Conservation (phyloP, 2,888 invertebrate genomes). For the Neoascia interrupta region DNA sequence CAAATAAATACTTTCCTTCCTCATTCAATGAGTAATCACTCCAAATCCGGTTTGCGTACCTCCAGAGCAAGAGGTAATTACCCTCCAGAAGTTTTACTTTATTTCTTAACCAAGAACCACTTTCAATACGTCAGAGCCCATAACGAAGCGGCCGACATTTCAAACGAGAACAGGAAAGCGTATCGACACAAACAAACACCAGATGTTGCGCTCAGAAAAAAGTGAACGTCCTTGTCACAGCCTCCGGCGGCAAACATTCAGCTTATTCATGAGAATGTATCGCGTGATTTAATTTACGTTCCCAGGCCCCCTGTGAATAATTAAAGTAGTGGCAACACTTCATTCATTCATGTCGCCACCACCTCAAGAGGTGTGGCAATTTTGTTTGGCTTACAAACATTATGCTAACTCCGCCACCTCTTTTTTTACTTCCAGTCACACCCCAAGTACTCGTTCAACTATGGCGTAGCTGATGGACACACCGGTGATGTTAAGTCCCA, state of each 20-base stretch:
- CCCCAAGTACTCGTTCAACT: conserved; percentile 80
- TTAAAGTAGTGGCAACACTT: conserved; percentile 38
- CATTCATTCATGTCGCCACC: conserved; percentile 42
- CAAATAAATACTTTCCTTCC: no score
- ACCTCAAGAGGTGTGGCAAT: conserved; percentile 39
- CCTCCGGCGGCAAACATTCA: conserved; percentile 46
- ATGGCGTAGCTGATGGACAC: conserved; percentile 79
- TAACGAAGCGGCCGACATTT: conserved; percentile 52
- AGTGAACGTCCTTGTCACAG: conserved; percentile 66
- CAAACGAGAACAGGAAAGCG: conserved; percentile 31
- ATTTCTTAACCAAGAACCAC: conserved; percentile 50
- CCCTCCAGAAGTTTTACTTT: conserved; percentile 27
- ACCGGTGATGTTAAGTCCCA: conserved; percentile 80
- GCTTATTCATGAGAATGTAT: conserved; percentile 38
- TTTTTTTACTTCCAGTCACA: conserved; percentile 74
- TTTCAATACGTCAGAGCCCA: conserved; percentile 28
- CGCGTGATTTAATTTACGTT: conserved; percentile 29
- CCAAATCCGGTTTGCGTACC: no score
- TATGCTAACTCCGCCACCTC: not conserved
- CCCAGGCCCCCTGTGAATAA: conserved; percentile 52
- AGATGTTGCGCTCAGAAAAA: conserved; percentile 16
- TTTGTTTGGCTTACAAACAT: no score
- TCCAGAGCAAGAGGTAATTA: conserved; percentile 56
- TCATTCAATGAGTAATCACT: conserved; percentile 32
- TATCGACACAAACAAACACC: conserved; percentile 6